Evolutionary conservation across 1,140 invertebrate species (phyloP).

Genomic region (Protaetia brevitarsis): DNA sequence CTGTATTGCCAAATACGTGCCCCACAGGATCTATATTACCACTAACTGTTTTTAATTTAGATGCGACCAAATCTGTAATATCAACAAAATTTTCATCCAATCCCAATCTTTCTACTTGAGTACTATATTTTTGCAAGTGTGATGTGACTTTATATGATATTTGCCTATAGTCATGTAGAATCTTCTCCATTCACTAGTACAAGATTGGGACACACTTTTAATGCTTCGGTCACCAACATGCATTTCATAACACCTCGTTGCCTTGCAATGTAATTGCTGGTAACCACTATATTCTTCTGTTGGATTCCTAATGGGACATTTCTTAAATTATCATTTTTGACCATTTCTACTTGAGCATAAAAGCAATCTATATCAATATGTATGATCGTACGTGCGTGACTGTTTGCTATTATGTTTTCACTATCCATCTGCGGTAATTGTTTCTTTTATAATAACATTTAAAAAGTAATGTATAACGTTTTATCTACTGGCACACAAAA

Average conservation of each 20-base stretch:
- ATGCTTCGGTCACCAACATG: constrained; percentile 67
- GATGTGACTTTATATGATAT: constrained; percentile 67
- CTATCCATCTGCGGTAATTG: constrained; percentile 26
- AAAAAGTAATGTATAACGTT: no score
- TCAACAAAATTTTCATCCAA: constrained; percentile 79
- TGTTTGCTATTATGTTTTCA: constrained; percentile 19
- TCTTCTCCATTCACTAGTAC: constrained; percentile 72
- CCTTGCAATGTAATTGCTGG: constrained; percentile 75
- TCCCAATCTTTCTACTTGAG: constrained; percentile 71
- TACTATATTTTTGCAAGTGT: constrained; percentile 64
- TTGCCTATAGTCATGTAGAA: constrained; percentile 67
- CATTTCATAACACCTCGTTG: constrained; percentile 69
- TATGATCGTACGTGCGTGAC: constrained; percentile 64
- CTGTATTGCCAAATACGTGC: constrained; percentile 55
- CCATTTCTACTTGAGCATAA: constrained; percentile 80
- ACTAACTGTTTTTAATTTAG: constrained; percentile 48
- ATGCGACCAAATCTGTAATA: constrained; percentile 64
- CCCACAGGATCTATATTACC: constrained; percentile 50
- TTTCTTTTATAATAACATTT: no score
- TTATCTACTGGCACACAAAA: no score
- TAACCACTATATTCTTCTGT: constrained; percentile 77
- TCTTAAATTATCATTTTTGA: constrained; percentile 62
- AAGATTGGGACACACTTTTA: constrained; percentile 64
- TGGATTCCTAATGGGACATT: constrained; percentile 69
- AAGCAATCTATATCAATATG: constrained; percentile 78